Conservation (phyloP, 2,113 vertebrate genomes). For the Eublepharis macularius region DNA sequence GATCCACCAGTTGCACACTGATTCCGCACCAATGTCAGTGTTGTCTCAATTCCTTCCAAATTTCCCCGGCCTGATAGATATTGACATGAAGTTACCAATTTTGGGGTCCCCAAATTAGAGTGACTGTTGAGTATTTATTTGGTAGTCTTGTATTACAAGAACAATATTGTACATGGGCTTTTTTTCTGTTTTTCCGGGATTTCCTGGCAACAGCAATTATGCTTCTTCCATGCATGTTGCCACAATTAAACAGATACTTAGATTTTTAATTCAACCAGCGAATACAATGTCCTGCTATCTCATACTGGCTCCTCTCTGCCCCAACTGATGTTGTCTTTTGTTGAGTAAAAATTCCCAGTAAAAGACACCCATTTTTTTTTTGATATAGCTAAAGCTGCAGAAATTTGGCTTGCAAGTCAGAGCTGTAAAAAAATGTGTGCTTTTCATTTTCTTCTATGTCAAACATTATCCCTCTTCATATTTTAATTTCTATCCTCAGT, state of each 20-base stretch:
- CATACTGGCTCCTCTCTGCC: not conserved
- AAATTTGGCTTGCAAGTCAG: constrained; percentile 8
- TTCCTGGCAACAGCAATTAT: not conserved
- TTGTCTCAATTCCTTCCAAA: not conserved
- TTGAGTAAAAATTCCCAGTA: not conserved
- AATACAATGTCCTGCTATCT: not conserved
- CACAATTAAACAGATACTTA: not conserved
- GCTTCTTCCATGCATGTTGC: not conserved
- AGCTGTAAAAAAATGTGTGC: not conserved
- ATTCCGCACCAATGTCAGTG: constrained; percentile 7
- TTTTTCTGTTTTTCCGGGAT: not conserved
- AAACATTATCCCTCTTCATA: not conserved
- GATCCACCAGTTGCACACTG: not conserved
- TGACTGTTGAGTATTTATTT: not conserved
- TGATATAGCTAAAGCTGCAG: constrained; percentile 2
- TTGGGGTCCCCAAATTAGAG: not conserved
- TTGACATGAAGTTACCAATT: constrained; percentile 4
- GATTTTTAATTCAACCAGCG: not conserved
- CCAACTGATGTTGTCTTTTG: constrained; percentile 8
- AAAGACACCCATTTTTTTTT: constrained; percentile 23
- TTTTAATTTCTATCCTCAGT: not conserved
- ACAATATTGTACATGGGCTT: not conserved
- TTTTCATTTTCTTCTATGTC: not conserved
- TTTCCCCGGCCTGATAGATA: not conserved
- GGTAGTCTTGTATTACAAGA: not conserved